Percentiles rank a stretch among this genome's conserved stretches.
Conservation (phyloP, 2,888 invertebrate genomes). For the Omphaloscelis lunosa region DNA sequence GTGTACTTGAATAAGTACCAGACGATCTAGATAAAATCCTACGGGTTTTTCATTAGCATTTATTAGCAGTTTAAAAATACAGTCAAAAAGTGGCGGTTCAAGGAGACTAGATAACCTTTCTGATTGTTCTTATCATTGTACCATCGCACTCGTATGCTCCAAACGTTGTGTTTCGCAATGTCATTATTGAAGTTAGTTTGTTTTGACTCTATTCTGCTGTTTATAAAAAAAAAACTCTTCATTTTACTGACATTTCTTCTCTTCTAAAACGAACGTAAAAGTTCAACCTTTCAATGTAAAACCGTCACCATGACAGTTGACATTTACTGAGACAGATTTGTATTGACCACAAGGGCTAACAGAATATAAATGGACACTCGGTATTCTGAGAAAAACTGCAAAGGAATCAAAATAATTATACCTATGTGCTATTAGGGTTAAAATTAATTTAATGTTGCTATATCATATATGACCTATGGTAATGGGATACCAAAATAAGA, state of each 20-base stretch:
- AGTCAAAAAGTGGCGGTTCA: constrained; percentile 84
- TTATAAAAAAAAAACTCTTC: constrained; percentile 31
- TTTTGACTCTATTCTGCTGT: constrained; percentile 59
- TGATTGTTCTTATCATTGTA: constrained; percentile 83
- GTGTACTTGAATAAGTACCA: constrained; percentile 66
- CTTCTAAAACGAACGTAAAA: constrained; percentile 60
- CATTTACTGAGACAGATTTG: constrained; percentile 67
- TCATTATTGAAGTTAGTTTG: constrained; percentile 76
- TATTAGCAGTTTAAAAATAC: constrained; percentile 80
- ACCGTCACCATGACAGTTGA: constrained; percentile 66
- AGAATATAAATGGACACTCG: constrained; percentile 57
- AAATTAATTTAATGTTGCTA: constrained; percentile 53
- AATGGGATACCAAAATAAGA: constrained; percentile 44
- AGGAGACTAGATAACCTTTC: constrained; percentile 87
- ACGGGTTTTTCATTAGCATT: constrained; percentile 80
- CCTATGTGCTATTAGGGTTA: constrained; percentile 60
- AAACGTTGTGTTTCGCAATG: constrained; percentile 75
- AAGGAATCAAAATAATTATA: constrained; percentile 66
- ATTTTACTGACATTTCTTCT: constrained; percentile 23
- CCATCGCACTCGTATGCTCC: constrained; percentile 80
- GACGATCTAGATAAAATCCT: constrained; percentile 76
- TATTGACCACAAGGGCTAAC: constrained; percentile 65
- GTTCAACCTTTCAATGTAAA: constrained; percentile 53
- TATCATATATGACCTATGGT: constrained; percentile 50
- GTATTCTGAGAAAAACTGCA: constrained; percentile 64